A percentile compares a stretch with the other conserved stretches of the same genome.
These are phyloP conservation scores for Notodonta ziczac DNA, from an alignment of 2,888 invertebrate genomes.

Conservation along the genomic window DNA sequence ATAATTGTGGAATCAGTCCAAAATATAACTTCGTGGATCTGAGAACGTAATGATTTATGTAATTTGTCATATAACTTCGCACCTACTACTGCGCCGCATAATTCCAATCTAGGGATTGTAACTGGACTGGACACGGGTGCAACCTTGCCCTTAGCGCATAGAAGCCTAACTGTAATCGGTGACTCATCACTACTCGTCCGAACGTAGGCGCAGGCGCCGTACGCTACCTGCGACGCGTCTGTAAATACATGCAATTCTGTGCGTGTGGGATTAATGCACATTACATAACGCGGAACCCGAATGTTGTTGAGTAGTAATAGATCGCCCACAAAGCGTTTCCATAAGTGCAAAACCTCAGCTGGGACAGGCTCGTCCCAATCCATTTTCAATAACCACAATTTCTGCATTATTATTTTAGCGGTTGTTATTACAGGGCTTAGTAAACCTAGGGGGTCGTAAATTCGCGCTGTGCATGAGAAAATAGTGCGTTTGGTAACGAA, in stretches of 20 bases:
- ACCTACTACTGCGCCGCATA: constrained; percentile 36
- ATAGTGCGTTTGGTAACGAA: background rate
- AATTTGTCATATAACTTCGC: constrained; percentile 26
- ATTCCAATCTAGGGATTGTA: constrained; percentile 23
- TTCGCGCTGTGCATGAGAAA: background rate
- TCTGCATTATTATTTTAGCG: background rate
- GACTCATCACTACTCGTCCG: constrained; percentile 6
- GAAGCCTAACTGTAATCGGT: constrained; percentile 19
- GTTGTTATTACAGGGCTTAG: background rate
- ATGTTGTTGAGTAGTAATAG: background rate
- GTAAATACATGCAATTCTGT: constrained; percentile 29
- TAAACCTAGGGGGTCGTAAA: background rate
- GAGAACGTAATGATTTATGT: constrained; percentile 12
- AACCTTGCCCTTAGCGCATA: constrained; percentile 36
- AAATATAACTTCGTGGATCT: constrained; percentile 21
- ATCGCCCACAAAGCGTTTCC: background rate
- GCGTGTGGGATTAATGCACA: background rate
- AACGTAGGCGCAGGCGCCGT: constrained; percentile 30
- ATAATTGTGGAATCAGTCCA: constrained; percentile 38
- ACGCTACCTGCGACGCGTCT: constrained; percentile 26
- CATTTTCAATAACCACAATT: background rate
- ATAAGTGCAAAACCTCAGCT: background rate
- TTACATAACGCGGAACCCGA: constrained; percentile 17
- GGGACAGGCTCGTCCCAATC: background rate
- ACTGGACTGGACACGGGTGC: constrained; percentile 27